A percentile compares a stretch with the other conserved stretches of the same genome.
Conservation (phyloP, 1,140 invertebrate species). For the Lasioglossum baleicum region DNA sequence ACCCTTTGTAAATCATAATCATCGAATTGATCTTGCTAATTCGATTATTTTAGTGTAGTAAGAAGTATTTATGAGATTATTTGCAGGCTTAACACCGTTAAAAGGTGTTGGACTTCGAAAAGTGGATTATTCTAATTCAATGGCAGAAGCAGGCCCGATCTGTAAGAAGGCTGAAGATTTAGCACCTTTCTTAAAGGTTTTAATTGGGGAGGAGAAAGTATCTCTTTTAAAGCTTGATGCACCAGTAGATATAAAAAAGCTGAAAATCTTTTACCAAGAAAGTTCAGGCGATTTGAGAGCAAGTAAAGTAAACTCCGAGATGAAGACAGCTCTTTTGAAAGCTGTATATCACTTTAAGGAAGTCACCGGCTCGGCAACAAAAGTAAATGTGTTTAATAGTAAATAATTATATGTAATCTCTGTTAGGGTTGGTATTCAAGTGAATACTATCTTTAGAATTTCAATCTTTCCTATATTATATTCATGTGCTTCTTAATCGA, state of each 20-base stretch:
- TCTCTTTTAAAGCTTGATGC: slow-evolving; percentile 73
- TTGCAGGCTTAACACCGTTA: slow-evolving; percentile 73
- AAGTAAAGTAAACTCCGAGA: slow-evolving; percentile 85
- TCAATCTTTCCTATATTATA: too few relatives aligned
- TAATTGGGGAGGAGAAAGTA: slow-evolving; percentile 80
- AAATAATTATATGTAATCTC: too few relatives aligned
- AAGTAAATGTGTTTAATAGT: slow-evolving; percentile 52
- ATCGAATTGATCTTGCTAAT: too few relatives aligned
- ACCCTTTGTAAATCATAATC: slow-evolving; percentile 4
- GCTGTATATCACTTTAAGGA: slow-evolving; percentile 79
- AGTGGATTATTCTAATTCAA: slow-evolving; percentile 81
- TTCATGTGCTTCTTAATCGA: background rate
- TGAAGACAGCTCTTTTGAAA: slow-evolving; percentile 83
- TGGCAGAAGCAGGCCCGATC: slow-evolving; percentile 89
- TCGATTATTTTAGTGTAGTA: too few relatives aligned
- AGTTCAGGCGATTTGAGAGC: slow-evolving; percentile 84
- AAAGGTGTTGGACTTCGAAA: slow-evolving; percentile 83
- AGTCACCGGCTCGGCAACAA: slow-evolving; percentile 76
- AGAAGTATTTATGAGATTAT: slow-evolving; percentile 11
- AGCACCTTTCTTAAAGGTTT: slow-evolving; percentile 84
- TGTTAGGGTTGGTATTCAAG: too few relatives aligned
- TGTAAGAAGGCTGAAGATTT: slow-evolving; percentile 89
- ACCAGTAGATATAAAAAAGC: slow-evolving; percentile 83
- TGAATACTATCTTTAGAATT: too few relatives aligned
- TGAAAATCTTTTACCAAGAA: slow-evolving; percentile 90